Base-by-base conservation (phyloP, 2,888 invertebrate species). In the Ligdia adustata region DNA sequence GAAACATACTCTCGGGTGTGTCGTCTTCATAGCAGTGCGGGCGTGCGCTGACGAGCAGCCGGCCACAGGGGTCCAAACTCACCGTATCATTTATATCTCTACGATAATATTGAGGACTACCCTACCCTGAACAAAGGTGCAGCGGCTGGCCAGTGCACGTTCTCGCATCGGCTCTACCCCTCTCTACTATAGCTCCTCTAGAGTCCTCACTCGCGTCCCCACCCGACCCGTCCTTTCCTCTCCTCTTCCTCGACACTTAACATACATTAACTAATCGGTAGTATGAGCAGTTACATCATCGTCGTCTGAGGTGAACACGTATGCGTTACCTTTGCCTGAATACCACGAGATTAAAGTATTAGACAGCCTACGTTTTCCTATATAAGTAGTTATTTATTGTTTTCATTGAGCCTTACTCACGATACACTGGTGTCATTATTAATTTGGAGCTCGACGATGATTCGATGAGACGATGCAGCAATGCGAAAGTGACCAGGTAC, bases 1-100 rank as follows among this genome's bases (percentile, higher is more conserved):
- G 77, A 79, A 78, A 72, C 76, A 67, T 73, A 70, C 59, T 69
- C 66, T 60, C 57, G 57, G 49, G 62, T 58, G 55, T 62, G 56
- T 55, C 13, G 29, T 57, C 52, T 57, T 24, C 6, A 27, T 11
- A 9, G 18, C 18, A n/a, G n/a, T n/a, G n/a, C n/a, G n/a, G n/a
- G n/a, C n/a, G n/a, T n/a, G n/a, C n/a, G n/a, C n/a, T n/a, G n/a
- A n/a, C n/a, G n/a, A n/a, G n/a, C n/a, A n/a, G n/a, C n/a, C n/a
- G n/a, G n/a, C n/a, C n/a, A n/a, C n/a, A n/a, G n/a, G n/a, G n/a
- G n/a, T n/a, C n/a, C n/a, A n/a, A n/a, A n/a, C n/a, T n/a, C n/a
- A n/a, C n/a, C n/a, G n/a, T n/a, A n/a, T n/a, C n/a, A n/a, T n/a
- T n/a, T n/a, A n/a, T n/a, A n/a, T n/a, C n/a, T n/a, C n/a, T n/a